Base-by-base conservation (phyloP, 2,888 invertebrate genomes). In the Dasypolia templi region DNA sequence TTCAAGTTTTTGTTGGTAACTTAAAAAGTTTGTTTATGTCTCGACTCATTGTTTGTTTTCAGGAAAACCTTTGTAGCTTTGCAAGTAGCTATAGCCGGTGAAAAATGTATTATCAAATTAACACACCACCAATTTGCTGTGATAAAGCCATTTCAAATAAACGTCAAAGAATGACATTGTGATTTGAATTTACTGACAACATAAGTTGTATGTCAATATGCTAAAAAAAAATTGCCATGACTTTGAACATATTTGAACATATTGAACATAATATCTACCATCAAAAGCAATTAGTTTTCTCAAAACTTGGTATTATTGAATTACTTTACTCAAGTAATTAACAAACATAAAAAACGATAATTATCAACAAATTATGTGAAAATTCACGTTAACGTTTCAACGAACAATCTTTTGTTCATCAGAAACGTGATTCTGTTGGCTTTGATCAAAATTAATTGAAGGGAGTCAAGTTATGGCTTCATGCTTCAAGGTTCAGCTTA, bases 361-460 rank as follows among this genome's bases (percentile, higher is more conserved):
- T 42, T 39, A 69, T 22, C 32, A 42, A 66, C 5, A 49, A 65
- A 58, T 26, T 49, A 22, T 39, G 29, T 12, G 14, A 56, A 72
- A 58, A 66, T 46, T 56, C 46, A 12, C 39, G 29, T 22, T 17
- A 72, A 39, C 14, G 46, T 71, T 74, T 51, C 59, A 42, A 17
- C 4, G 2, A 64, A 69, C 12, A 67, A 66, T 73, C 44, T 75
- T 72, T 78, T 55, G 55, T 78, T 63, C 39, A 63, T 70, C 0
- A 17, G 51, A 83, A 83, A 73, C 72, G 70, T 83, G 83, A 72
- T 65, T 81, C 46, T 72, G 63, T 67, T 72, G 74, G 74, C 83
- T 80, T 80, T 75, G 67, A 67, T 75, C 39, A 70, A 64, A 55
- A 62, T 64, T 79, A 79, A 74, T 71, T 83, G 53, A 77, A 83